A percentile compares a stretch with the other conserved stretches of the same genome.
phyloP scores from a whole-genome alignment of 2,888 invertebrate genomes.

The Nymphalis c-album region DNA sequence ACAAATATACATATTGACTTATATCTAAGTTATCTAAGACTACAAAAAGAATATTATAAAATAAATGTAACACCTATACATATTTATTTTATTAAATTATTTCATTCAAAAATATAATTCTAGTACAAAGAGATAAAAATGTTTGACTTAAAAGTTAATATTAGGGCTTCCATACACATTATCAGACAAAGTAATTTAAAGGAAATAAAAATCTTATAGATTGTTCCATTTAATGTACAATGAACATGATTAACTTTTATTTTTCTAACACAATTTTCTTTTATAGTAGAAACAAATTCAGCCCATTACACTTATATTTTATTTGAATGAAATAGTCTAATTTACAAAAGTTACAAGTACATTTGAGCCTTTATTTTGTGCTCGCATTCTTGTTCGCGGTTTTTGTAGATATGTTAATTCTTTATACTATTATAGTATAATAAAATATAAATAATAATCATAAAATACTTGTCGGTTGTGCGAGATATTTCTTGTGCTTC shows the following conservation, averaged over 20 bases:
- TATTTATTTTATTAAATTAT: constrained; percentile 50
- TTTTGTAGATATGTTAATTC: constrained; percentile 72
- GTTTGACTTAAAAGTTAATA: not conserved
- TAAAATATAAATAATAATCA: constrained; percentile 18
- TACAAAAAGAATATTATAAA: constrained; percentile 49
- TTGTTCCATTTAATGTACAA: not conserved
- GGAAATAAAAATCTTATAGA: constrained; percentile 6
- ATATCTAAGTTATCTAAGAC: constrained; percentile 47
- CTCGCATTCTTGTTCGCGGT: constrained; percentile 62
- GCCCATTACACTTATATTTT: constrained; percentile 5
- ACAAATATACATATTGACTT: constrained; percentile 45
- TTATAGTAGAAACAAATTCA: too few relatives aligned
- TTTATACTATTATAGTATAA: constrained; percentile 57
- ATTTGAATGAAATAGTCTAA: constrained; percentile 61
- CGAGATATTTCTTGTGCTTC: constrained; percentile 13
- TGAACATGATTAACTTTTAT: not conserved
- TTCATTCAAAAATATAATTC: constrained; percentile 48
- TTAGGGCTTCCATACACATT: not conserved
- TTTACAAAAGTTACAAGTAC: constrained; percentile 48
- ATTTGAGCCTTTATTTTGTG: constrained; percentile 77
- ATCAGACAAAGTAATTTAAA: not conserved
- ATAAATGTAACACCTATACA: constrained; percentile 47
- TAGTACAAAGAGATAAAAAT: not conserved
- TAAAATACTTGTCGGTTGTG: constrained; percentile 22
- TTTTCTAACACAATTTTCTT: not conserved